Conservation (phyloP, 2,888 invertebrate species). For the Drosophila yooni region DNA sequence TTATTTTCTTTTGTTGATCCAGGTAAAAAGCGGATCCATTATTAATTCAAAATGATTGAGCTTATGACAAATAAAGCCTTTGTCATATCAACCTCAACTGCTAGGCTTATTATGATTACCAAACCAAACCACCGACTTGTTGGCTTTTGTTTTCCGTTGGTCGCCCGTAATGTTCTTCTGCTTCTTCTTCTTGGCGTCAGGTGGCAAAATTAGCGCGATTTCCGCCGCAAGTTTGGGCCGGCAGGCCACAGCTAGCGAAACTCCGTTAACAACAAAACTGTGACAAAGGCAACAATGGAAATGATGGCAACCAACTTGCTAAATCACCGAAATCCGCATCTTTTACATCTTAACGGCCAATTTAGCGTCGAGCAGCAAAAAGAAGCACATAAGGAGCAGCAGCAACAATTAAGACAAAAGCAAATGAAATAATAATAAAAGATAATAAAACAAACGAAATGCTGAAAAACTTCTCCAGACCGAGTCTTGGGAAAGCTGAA, state of each 20-base stretch:
- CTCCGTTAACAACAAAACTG: constrained; percentile 24
- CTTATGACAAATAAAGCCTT: neutral
- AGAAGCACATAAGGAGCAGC: constrained; percentile 19
- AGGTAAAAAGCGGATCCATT: neutral
- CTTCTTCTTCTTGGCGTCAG: constrained; percentile 33
- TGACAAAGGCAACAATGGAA: constrained; percentile 32
- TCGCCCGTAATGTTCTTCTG: neutral
- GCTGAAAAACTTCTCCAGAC: constrained; percentile 27
- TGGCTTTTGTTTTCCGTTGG: neutral
- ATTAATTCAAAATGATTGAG: neutral
- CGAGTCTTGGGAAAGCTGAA: constrained; percentile 1
- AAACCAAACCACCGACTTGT: neutral
- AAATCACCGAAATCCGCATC: constrained; percentile 76
- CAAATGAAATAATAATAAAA: constrained; percentile 66
- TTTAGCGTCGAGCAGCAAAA: constrained; percentile 58
- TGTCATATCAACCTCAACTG: neutral
- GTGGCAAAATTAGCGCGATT: constrained; percentile 76
- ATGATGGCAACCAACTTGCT: constrained; percentile 57
- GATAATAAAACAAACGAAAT: constrained; percentile 79
- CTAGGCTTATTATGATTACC: neutral
- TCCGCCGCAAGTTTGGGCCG: constrained; percentile 59
- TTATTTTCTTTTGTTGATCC: neutral
- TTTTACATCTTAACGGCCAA: constrained; percentile 81
- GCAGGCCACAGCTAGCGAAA: neutral
- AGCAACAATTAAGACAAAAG: constrained; percentile 51